These are phyloP conservation scores for Dinoponera quadriceps DNA, from an alignment of 1,140 invertebrate species.

Conservation along the genomic window DNA sequence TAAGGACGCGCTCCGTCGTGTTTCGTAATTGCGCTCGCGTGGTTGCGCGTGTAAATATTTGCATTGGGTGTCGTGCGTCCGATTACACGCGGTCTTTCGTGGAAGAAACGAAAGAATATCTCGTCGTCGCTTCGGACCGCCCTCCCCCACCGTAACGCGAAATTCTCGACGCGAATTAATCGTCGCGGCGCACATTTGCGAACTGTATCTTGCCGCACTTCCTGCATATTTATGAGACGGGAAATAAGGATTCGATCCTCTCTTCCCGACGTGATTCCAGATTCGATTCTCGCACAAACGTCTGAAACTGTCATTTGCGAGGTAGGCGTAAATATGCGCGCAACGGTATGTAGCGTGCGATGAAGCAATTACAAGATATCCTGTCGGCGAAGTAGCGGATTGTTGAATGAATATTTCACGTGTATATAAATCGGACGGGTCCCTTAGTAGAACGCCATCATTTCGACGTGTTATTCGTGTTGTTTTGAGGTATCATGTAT, in stretches of 20 bases:
- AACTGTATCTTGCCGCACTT: constrained; percentile 33
- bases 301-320: constrained; percentile 65
- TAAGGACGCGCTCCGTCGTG: too few relatives aligned
- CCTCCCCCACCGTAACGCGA: too few relatives aligned
- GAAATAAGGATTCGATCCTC: constrained; percentile 27
- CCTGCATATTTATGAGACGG: constrained; percentile 25
- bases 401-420: constrained; percentile 12
- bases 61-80: neutral
- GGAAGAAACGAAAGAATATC: neutral
- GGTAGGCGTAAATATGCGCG: constrained; percentile 13
- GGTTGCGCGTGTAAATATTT: neutral
- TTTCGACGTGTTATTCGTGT: neutral
- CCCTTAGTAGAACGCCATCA: neutral
- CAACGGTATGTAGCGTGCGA: neutral
- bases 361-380: constrained; percentile 39
- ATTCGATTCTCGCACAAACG: constrained; percentile 1
- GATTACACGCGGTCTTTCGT: neutral
- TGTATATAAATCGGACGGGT: constrained; percentile 8
- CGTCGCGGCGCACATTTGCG: neutral
- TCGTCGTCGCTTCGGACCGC: neutral
- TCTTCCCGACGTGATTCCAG: neutral
- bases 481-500: neutral
- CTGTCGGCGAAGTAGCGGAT: neutral
- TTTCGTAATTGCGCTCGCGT: neutral
- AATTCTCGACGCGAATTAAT: neutral